Conservation (phyloP, 2,888 invertebrate genomes). For the Julus scanicus region DNA sequence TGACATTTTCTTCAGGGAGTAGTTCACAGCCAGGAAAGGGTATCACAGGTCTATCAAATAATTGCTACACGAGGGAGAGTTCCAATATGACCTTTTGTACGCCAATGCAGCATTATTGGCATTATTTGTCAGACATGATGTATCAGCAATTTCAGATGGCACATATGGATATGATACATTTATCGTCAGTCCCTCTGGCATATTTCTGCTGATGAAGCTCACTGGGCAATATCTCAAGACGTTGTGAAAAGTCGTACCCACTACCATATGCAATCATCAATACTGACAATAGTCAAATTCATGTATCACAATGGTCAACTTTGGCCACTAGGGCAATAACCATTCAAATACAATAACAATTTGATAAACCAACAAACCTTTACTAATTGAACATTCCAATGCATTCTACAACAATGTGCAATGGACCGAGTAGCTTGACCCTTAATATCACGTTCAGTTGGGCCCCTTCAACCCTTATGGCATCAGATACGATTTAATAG, state of each 20-base stretch:
- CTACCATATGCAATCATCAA: neutral
- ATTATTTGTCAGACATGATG: constrained; percentile 37
- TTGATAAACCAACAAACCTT: neutral
- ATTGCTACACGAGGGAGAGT: constrained; percentile 26
- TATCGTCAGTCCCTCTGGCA: constrained; percentile 13
- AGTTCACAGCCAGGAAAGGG: neutral
- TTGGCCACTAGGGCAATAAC: neutral
- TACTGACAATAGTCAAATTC: neutral
- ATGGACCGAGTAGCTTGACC: neutral
- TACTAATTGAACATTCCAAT: neutral
- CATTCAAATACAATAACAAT: neutral
- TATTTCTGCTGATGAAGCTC: neutral
- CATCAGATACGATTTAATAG: constrained; percentile 19
- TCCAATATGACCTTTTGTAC: constrained; percentile 38
- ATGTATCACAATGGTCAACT: neutral
- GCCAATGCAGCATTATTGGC: constrained; percentile 32
- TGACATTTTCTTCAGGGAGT: constrained; percentile 1
- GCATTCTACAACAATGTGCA: neutral
- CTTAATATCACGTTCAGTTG: neutral
- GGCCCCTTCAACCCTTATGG: neutral
- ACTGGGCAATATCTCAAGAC: neutral
- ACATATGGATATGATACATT: constrained; percentile 6
- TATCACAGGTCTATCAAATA: neutral
- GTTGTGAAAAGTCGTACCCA: neutral
- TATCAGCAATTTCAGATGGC: constrained; percentile 1